These are phyloP conservation scores for Lucilia sericata DNA, from an alignment of 1,140 invertebrate species.

Conservation along the genomic window DNA sequence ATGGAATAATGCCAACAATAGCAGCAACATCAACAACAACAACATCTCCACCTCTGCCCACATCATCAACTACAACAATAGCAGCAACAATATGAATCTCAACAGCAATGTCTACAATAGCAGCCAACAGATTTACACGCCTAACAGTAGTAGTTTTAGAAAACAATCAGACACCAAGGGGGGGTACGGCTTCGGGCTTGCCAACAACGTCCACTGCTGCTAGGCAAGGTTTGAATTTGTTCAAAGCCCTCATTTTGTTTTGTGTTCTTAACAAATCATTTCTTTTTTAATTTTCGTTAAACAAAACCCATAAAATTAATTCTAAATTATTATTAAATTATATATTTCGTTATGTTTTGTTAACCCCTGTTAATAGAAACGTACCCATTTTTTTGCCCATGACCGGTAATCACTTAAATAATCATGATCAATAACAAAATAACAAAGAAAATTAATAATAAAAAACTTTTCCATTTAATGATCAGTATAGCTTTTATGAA, in stretches of 20 bases:
- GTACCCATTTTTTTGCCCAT: too few species aligned
- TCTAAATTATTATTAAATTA: background rate
- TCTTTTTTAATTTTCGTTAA: background rate
- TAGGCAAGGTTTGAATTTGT: conserved; percentile 66
- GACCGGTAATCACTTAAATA: too few species aligned
- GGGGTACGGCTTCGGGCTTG: conserved; percentile 3
- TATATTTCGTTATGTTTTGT: too few species aligned
- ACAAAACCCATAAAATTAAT: background rate
- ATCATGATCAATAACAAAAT: too few species aligned
- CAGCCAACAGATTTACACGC: background rate
- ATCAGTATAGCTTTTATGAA: too few species aligned
- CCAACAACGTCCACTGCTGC: conserved; percentile 56
- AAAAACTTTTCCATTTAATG: background rate
- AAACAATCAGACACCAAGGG: conserved; percentile 51
- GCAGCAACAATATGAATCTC: conserved; percentile 45
- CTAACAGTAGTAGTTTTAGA: conserved; percentile 31
- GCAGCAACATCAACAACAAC: conserved; percentile 50
- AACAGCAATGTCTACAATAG: conserved; percentile 46
- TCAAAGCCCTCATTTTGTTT: background rate
- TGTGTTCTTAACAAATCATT: background rate
- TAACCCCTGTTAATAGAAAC: too few species aligned
- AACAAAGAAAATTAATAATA: too few species aligned
- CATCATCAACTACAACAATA: background rate
- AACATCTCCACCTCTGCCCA: background rate
- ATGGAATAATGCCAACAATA: conserved; percentile 62